These are phyloP conservation scores for Oplegnathus fasciatus DNA, from an alignment of 2,113 vertebrate genomes.

Conservation along the genomic window DNA sequence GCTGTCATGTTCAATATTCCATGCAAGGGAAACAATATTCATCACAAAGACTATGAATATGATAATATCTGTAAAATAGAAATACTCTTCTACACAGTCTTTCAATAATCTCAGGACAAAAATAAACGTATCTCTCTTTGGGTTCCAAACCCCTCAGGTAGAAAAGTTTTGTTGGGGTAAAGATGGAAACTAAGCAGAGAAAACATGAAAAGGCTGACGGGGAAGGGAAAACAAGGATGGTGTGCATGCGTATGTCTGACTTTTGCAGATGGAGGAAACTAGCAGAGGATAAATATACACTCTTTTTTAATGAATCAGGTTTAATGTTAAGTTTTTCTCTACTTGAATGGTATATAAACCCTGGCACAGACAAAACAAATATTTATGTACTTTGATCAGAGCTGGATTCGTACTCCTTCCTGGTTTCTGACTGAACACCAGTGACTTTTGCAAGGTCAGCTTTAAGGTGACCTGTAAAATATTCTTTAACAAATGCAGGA, in stretches of 20 bases:
- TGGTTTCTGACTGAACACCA: conserved; percentile 1
- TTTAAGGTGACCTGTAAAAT: conserved; percentile 10
- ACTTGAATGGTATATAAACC: background rate
- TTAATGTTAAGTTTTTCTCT: background rate
- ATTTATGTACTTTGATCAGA: background rate
- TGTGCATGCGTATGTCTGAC: background rate
- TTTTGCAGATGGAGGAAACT: background rate
- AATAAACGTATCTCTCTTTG: background rate
- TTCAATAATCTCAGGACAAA: conserved; percentile 5
- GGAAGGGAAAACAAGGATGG: background rate
- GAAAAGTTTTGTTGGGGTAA: background rate
- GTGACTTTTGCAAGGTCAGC: conserved; percentile 23
- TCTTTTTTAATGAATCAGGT: background rate
- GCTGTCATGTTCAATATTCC: conserved; percentile 10
- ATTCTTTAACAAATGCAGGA: conserved; percentile 41
- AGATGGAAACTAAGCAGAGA: background rate
- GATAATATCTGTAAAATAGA: background rate
- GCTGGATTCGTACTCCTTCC: background rate
- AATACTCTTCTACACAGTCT: background rate
- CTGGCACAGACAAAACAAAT: background rate
- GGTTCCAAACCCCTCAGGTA: background rate
- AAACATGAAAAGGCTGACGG: background rate
- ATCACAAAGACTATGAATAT: background rate
- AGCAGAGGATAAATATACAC: background rate
- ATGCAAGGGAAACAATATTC: background rate